A percentile compares a stretch with the other conserved stretches of the same genome.
Conservation (phyloP, 2,888 invertebrate genomes). For the Protonemura montana region DNA sequence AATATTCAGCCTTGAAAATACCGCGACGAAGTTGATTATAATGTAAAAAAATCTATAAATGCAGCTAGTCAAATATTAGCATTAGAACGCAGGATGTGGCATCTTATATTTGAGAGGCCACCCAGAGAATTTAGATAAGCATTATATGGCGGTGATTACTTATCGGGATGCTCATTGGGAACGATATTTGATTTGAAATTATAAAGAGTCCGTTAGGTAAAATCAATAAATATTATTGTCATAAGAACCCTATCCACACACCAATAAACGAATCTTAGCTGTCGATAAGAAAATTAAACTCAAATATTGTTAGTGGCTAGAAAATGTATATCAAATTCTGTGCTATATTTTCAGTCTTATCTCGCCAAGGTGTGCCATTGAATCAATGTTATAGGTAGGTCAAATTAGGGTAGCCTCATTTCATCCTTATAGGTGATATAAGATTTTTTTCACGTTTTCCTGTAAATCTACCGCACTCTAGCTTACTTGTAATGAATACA, state of each 20-base stretch:
- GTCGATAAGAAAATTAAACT: background rate
- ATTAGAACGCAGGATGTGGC: background rate
- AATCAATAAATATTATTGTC: background rate
- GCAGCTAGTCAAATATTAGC: constrained; percentile 15
- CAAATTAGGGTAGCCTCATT: background rate
- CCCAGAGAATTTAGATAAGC: background rate
- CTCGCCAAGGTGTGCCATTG: background rate
- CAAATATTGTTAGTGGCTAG: background rate
- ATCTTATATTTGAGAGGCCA: background rate
- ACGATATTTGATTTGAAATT: background rate
- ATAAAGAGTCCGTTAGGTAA: background rate
- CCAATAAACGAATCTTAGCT: background rate
- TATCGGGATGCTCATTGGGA: background rate
- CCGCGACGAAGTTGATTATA: background rate
- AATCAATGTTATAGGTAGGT: constrained; percentile 1
- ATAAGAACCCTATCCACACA: background rate
- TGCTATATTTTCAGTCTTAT: background rate
- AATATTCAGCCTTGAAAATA: constrained; percentile 7
- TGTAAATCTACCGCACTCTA: background rate
- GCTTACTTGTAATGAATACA: background rate
- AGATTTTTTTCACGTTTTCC: no score
- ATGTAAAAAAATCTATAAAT: background rate
- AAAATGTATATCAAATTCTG: constrained; percentile 13
- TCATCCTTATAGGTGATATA: background rate
- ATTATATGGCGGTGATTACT: background rate